Conservation (phyloP, 2,888 invertebrate genomes). For the Acanthopleura granulata region DNA sequence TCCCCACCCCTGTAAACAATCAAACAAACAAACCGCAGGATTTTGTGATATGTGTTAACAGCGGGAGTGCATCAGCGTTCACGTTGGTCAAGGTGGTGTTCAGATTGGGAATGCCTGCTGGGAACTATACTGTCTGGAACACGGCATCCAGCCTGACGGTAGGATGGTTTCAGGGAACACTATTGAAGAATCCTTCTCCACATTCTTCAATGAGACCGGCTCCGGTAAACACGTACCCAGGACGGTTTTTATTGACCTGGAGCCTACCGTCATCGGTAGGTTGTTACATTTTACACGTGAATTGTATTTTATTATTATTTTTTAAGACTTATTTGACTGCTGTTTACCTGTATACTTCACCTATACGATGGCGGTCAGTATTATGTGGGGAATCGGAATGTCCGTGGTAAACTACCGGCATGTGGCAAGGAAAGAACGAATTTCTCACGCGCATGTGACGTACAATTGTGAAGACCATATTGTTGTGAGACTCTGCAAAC, state of each 20-base stretch:
- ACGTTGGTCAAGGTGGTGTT: conserved; percentile 71
- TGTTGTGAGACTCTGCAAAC: no score
- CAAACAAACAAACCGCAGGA: no score
- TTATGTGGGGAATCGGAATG: no score
- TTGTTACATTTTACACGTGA: conserved; percentile 15
- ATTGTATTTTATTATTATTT: no score
- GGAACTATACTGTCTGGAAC: conserved; percentile 62
- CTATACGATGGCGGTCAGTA: no score
- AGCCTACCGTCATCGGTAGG: conserved; percentile 93
- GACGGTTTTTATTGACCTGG: conserved; percentile 86
- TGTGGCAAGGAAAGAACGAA: no score
- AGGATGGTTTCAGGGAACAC: conserved; percentile 84
- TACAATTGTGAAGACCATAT: no score
- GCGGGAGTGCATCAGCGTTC: conserved; percentile 70
- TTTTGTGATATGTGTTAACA: conserved; percentile 40
- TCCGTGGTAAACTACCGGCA: no score
- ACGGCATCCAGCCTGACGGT: conserved; percentile 33
- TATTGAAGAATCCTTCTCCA: conserved; percentile 87
- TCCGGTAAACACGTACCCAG: conserved; percentile 86
- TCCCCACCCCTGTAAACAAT: no score
- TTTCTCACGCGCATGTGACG: no score
- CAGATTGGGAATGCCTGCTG: conserved; percentile 65
- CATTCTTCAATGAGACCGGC: conserved; percentile 83
- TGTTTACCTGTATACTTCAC: no score
- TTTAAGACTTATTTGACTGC: no score